These are phyloP conservation scores for Anastrepha obliqua DNA, from an alignment of 1,140 invertebrate species.

Conservation along the genomic window DNA sequence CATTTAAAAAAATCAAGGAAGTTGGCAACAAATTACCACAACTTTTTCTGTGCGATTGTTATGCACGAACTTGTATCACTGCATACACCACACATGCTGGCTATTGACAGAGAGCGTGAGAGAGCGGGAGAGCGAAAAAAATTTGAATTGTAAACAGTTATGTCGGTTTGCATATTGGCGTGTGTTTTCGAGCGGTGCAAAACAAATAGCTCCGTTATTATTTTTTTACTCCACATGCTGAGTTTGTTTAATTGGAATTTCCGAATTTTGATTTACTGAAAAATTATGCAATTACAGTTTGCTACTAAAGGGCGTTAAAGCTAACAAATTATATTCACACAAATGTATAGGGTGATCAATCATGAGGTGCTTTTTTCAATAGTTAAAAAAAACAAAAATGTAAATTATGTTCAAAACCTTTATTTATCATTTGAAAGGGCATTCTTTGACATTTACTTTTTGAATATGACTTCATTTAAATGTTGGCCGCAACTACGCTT, in stretches of 20 bases:
- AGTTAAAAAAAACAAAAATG: no score
- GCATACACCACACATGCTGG: neutral
- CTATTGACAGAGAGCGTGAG: neutral
- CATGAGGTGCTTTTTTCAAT: no score
- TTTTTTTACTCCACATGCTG: conserved; percentile 16
- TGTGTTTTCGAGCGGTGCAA: conserved; percentile 8
- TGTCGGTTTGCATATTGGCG: neutral
- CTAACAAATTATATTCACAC: no score
- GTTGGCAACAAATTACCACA: conserved; percentile 33
- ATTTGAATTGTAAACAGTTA: neutral
- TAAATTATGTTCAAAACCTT: no score
- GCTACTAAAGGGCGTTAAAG: neutral
- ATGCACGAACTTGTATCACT: neutral
- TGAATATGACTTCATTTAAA: no score
- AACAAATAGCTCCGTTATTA: neutral
- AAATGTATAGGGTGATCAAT: no score
- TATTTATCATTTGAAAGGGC: no score
- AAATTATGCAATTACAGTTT: conserved; percentile 45
- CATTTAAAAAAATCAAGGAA: neutral
- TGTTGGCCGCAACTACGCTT: no score
- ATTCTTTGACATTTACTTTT: no score
- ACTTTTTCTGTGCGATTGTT: neutral
- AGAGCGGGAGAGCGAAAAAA: neutral
- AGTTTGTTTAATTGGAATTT: conserved; percentile 53
- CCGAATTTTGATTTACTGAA: conserved; percentile 41